Percentiles rank a stretch among this genome's conserved stretches.
Evolutionary conservation across 2,113 vertebrate species (phyloP).

Genomic region (Pristiophorus japonicus): DNA sequence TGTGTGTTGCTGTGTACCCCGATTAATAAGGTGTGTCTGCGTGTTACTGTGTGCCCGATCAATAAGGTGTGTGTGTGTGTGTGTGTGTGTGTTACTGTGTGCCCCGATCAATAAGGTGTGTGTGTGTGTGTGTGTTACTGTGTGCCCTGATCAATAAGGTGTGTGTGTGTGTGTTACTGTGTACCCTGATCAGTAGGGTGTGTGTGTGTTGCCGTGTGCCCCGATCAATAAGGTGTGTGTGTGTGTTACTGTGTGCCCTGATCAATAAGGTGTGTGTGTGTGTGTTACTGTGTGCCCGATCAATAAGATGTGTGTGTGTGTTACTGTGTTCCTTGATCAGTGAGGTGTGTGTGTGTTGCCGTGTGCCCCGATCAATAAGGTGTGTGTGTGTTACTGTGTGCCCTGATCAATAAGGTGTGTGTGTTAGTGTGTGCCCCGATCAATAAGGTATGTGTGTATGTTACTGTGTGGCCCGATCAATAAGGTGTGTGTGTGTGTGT

Average conservation of each 20-base stretch:
- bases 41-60: slow-evolving; percentile 40
- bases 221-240: slow-evolving; percentile 52
- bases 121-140: not conserved
- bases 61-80: slow-evolving; percentile 49
- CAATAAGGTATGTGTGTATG: slow-evolving; percentile 49
- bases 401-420: no score
- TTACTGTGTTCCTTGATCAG: slow-evolving; percentile 40
- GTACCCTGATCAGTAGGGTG: slow-evolving; percentile 54
- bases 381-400: slow-evolving; percentile 48
- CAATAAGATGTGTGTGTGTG: slow-evolving; percentile 49
- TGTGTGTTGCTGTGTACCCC: slow-evolving; percentile 24
- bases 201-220: slow-evolving; percentile 38
- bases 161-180: slow-evolving; percentile 35
- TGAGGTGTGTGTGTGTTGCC: slow-evolving; percentile 49
- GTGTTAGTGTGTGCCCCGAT: slow-evolving; percentile 40
- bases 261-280: slow-evolving; percentile 51
- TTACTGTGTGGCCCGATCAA: slow-evolving; percentile 42
- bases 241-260: not conserved
- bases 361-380: slow-evolving; percentile 48
- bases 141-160: slow-evolving; percentile 53
- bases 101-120: slow-evolving; percentile 55
- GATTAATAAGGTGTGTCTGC: slow-evolving; percentile 51
- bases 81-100: not conserved
- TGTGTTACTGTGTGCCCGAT: slow-evolving; percentile 40
- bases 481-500: slow-evolving; percentile 48